Percentiles rank a stretch among this genome's conserved stretches.
Conservation (phyloP, 2,888 invertebrate genomes). For the Eupelmus urozonus region DNA sequence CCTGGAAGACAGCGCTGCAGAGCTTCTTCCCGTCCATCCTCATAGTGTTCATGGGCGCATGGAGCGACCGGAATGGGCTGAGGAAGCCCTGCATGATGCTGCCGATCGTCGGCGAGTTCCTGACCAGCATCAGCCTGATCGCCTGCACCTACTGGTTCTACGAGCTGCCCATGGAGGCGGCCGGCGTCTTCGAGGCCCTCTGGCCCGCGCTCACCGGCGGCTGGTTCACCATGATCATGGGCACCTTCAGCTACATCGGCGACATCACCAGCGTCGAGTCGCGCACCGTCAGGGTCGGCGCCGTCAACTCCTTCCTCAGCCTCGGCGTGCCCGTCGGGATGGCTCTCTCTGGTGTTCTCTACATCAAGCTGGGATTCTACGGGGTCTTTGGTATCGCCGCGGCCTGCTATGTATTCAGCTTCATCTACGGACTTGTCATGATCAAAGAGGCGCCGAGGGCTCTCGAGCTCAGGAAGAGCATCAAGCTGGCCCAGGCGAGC, state of each 20-base stretch:
- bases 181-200: constrained; percentile 88
- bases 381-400: constrained; percentile 90
- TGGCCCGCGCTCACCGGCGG: constrained; percentile 91
- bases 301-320: constrained; percentile 92
- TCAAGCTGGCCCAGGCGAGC: constrained; percentile 76
- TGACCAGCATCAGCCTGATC: constrained; percentile 88
- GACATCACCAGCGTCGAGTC: constrained; percentile 91
- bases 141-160: constrained; percentile 89
- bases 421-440: constrained; percentile 85
- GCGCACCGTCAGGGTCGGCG: constrained; percentile 90
- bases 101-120: constrained; percentile 88
- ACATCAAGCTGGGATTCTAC: constrained; percentile 87
- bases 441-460: constrained; percentile 82
- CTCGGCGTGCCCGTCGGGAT: constrained; percentile 93
- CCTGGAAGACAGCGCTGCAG: constrained; percentile 92
- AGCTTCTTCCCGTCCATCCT: constrained; percentile 89
- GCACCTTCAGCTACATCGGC: constrained; percentile 92
- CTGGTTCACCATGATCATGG: constrained; percentile 95
- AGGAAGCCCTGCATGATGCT: constrained; percentile 90
- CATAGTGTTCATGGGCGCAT: constrained; percentile 89
- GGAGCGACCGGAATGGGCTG: constrained; percentile 81
- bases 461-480: constrained; percentile 50
- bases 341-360: constrained; percentile 90
- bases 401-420: constrained; percentile 85
- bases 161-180: constrained; percentile 88